Evolutionary conservation across 2,888 invertebrate genomes (phyloP).

Genomic region (Cryptocephalus primarius): DNA sequence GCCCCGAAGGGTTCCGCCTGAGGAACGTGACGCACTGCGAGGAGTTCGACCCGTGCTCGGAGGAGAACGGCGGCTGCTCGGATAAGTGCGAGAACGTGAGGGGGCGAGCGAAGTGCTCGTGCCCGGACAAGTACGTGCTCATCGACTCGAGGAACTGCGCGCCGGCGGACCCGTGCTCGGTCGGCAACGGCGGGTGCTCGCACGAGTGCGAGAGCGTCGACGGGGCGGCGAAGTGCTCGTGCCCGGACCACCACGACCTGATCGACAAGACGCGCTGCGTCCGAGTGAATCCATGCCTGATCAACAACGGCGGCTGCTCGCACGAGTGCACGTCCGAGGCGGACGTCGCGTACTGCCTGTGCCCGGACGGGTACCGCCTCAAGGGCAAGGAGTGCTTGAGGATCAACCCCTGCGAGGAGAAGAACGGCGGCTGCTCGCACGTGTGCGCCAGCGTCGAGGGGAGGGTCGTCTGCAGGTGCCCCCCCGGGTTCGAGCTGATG

Average conservation of each 20-base stretch:
- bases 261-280: slow-evolving; percentile 27
- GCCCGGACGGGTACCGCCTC: slow-evolving; percentile 34
- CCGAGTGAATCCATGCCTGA: slow-evolving; percentile 27
- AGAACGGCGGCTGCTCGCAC: slow-evolving; percentile 40
- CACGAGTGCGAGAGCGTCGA: slow-evolving; percentile 25
- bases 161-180: slow-evolving; percentile 22
- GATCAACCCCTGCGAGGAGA: slow-evolving; percentile 27
- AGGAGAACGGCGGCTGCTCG: slow-evolving; percentile 36
- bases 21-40: slow-evolving; percentile 34
- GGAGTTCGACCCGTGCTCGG: slow-evolving; percentile 35
- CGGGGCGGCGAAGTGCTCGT: slow-evolving; percentile 38
- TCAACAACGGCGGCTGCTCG: slow-evolving; percentile 48
- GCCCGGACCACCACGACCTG: slow-evolving; percentile 33
- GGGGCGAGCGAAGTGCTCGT: slow-evolving; percentile 42
- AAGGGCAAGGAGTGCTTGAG: slow-evolving; percentile 20
- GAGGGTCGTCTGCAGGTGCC: slow-evolving; percentile 41
- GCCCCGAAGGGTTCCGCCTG: slow-evolving; percentile 32
- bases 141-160: slow-evolving; percentile 28
- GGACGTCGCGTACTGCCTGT: slow-evolving; percentile 32
- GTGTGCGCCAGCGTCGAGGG: slow-evolving; percentile 41
- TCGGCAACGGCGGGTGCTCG: slow-evolving; percentile 23
- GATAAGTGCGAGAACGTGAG: slow-evolving; percentile 37
- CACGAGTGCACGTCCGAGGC: slow-evolving; percentile 38
- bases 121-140: slow-evolving; percentile 38
- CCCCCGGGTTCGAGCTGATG: slow-evolving; percentile 28